Conservation (phyloP, 2,888 invertebrate species). For the Eupithecia exiguata region DNA sequence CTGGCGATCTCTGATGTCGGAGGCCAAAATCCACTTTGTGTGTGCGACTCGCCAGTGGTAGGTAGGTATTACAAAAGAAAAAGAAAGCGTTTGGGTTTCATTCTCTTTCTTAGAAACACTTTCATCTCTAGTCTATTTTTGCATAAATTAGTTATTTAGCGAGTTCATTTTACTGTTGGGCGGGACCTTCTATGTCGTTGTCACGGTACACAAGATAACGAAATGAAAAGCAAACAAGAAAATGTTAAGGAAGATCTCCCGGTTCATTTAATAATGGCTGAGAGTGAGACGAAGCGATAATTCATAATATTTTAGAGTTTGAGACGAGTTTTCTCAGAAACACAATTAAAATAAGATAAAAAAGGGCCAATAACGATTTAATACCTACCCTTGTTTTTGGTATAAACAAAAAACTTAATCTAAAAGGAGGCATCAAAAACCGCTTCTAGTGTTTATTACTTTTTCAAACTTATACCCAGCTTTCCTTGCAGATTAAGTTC, state of each 20-base stretch:
- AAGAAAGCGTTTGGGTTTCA: not conserved
- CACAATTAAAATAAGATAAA: not conserved
- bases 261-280: slow-evolving; percentile 18
- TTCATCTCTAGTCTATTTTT: not conserved
- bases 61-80: not conserved
- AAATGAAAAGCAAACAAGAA: slow-evolving; percentile 18
- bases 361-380: not conserved
- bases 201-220: slow-evolving; percentile 3
- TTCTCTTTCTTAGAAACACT: not conserved
- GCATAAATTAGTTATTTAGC: not conserved
- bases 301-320: slow-evolving; percentile 4
- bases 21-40: not conserved
- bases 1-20: not conserved
- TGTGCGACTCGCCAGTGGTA: not conserved
- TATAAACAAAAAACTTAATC: not conserved
- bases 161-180: not conserved
- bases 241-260: slow-evolving; percentile 15
- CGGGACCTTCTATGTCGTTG: slow-evolving; percentile 29
- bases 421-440: not conserved
- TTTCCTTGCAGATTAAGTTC: not conserved
- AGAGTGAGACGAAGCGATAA: slow-evolving; percentile 2
- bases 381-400: not conserved
- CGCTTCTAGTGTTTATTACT: not conserved
- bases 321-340: not conserved
- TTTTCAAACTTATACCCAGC: not conserved